Conservation (phyloP, 2,113 vertebrate genomes). For the Oriolus oriolus region DNA sequence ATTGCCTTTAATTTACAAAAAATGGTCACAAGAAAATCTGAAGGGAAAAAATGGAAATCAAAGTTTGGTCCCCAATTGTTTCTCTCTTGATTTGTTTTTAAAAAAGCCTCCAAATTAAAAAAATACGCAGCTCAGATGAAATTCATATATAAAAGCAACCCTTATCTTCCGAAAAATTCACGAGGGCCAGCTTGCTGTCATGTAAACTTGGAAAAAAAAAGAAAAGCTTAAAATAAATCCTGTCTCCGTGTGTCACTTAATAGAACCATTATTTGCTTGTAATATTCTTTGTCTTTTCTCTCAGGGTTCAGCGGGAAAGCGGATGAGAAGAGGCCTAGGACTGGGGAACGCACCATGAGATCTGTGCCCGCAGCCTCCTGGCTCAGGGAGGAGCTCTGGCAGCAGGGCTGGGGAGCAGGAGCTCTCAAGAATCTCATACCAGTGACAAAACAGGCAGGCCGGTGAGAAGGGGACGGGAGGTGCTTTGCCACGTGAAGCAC, state of each 20-base stretch:
- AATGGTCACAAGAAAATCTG: slow-evolving; percentile 57
- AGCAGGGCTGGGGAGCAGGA: not conserved
- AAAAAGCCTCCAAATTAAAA: slow-evolving; percentile 63
- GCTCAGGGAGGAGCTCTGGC: not conserved
- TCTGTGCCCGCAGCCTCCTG: not conserved
- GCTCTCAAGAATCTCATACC: not conserved
- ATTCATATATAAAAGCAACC: slow-evolving; percentile 62
- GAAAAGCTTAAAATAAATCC: slow-evolving; percentile 38
- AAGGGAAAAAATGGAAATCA: slow-evolving; percentile 51
- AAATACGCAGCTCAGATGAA: slow-evolving; percentile 39
- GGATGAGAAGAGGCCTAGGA: not conserved
- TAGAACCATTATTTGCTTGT: slow-evolving; percentile 35
- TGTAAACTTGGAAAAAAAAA: slow-evolving; percentile 32
- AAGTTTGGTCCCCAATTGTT: slow-evolving; percentile 65
- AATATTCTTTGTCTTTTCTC: slow-evolving; percentile 11
- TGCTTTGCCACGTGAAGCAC: not conserved
- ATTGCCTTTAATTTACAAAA: slow-evolving; percentile 69
- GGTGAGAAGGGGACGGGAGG: not conserved
- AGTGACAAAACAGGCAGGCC: not conserved
- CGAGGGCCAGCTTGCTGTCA: slow-evolving; percentile 50
- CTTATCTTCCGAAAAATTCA: slow-evolving; percentile 41
- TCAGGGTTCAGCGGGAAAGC: not conserved
- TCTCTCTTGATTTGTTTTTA: slow-evolving; percentile 29
- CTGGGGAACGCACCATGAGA: not conserved
- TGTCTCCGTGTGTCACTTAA: not conserved